Base-by-base conservation (phyloP, 1,140 invertebrate genomes). In the Ceratina japonica region DNA sequence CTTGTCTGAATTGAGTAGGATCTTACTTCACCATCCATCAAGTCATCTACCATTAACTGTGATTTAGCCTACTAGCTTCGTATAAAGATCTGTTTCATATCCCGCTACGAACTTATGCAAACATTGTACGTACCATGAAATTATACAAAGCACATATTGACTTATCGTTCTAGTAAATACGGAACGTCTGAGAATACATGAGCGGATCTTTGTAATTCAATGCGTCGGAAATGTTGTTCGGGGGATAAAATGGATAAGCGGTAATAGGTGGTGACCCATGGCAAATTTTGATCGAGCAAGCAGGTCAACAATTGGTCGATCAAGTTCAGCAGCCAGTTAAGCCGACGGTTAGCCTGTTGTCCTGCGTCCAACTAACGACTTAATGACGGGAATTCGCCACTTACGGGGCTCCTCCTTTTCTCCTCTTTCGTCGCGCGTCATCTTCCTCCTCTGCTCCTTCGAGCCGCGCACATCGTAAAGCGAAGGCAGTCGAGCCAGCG, bases 341-440 rank as follows among this genome's bases (percentile, higher is more conserved):
- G 37, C 86, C 83, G 79, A 82, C 84, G 75, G 85, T 83, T 84
- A 82, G 86, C 79, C 82, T 82, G 82, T 81, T 82, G 82, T 84
- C 52, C 78, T 68, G 58, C 63, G 72, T 79, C 72, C 70, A 61
- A 79, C 86, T 90, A 90, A 90, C 87, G 86, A 91, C 90, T 90
- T 91, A 91, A 91, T 90, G 90, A 91, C 88, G 86, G 89, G 87
- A 90, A 90, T 91, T 85, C 85, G 81, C 89, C 86, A 88, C 87
- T 91, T 90, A 88, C 80, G 76, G 27, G 68, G 66, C 76, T 77
- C 81, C 74, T 86, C 85, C 84, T 77, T 81, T 81, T 85, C 80
- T 79, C 66, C 65, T 75, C 69, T 77, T 62, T 75, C 56, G 49
- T 58, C 63, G 58, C 77, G 24, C 64, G 56, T 56, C 68, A 51